Percentiles rank a stretch among this genome's conserved stretches.
These are phyloP conservation scores for Nephrotoma appendiculata DNA, from an alignment of 2,888 invertebrate genomes.

Conservation along the genomic window DNA sequence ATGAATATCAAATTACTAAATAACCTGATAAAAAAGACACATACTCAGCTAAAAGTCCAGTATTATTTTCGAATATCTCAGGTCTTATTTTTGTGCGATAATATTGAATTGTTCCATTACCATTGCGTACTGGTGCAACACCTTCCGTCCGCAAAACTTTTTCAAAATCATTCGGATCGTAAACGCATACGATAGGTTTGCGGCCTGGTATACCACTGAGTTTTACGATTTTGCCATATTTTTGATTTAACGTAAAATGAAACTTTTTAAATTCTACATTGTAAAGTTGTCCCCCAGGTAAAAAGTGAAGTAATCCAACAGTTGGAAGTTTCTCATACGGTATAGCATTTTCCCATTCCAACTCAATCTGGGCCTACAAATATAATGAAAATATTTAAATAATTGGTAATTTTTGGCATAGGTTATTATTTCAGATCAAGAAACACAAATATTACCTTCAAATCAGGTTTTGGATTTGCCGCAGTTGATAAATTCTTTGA, in stretches of 20 bases:
- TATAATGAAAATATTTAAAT: neutral
- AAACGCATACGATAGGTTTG: slow-evolving; percentile 7
- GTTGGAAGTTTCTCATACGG: slow-evolving; percentile 20
- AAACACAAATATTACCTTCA: neutral
- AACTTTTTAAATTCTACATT: neutral
- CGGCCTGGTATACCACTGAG: slow-evolving; percentile 7
- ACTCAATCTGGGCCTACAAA: slow-evolving; percentile 8
- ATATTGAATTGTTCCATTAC: slow-evolving; percentile 25
- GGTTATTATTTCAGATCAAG: too few relatives aligned
- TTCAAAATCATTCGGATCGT: slow-evolving; percentile 9
- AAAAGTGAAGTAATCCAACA: slow-evolving; percentile 13
- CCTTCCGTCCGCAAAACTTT: slow-evolving; percentile 29
- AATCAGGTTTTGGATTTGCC: neutral
- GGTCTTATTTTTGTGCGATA: slow-evolving; percentile 25
- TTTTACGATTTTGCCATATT: slow-evolving; percentile 9
- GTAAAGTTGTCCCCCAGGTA: slow-evolving; percentile 21
- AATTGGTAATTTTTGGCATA: neutral
- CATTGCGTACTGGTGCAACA: slow-evolving; percentile 29
- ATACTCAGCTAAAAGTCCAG: slow-evolving; percentile 18
- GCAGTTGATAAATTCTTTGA: neutral
- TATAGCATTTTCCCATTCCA: slow-evolving; percentile 21
- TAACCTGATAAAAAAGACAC: neutral
- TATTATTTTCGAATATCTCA: slow-evolving; percentile 9
- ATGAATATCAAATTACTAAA: neutral
- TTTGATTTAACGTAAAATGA: neutral